Percentiles rank a stretch among this genome's conserved stretches.
Conservation (phyloP, 2,888 invertebrate species). For the Troides aeacus region DNA sequence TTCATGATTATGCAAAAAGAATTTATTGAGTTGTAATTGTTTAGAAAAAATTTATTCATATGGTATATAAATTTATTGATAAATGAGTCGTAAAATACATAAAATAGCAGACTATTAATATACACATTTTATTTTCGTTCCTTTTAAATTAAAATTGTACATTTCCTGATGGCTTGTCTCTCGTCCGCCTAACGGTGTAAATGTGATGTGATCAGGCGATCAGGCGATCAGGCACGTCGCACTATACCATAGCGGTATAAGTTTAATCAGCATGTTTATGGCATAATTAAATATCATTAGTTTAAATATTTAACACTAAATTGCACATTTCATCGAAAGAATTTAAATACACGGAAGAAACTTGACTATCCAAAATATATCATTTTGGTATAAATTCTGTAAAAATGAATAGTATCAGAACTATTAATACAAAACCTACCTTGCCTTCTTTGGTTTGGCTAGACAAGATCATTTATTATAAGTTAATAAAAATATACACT, state of each 20-base stretch:
- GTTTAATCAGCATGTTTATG: constrained; percentile 21
- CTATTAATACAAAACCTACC: neutral
- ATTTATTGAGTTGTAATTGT: no score
- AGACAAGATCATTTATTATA: constrained; percentile 19
- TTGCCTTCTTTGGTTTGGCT: constrained; percentile 34
- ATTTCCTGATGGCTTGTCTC: no score
- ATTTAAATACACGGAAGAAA: constrained; percentile 27
- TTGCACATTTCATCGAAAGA: constrained; percentile 33
- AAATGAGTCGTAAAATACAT: no score
- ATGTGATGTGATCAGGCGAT: neutral
- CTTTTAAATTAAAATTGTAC: no score
- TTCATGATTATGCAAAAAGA: no score
- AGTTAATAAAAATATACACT: constrained; percentile 2
- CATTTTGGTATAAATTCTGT: constrained; percentile 17
- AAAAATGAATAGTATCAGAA: neutral
- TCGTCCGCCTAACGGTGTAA: neutral
- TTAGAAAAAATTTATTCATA: no score
- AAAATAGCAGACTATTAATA: no score
- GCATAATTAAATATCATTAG: constrained; percentile 22
- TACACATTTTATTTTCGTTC: no score
- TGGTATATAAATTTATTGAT: no score
- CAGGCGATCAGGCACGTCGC: neutral
- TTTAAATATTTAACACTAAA: constrained; percentile 28
- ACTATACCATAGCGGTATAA: neutral
- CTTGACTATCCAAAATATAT: constrained; percentile 9